Evolutionary conservation across 2,113 vertebrate genomes (phyloP).

Genomic region (Ptilorrhoa leucosticta): DNA sequence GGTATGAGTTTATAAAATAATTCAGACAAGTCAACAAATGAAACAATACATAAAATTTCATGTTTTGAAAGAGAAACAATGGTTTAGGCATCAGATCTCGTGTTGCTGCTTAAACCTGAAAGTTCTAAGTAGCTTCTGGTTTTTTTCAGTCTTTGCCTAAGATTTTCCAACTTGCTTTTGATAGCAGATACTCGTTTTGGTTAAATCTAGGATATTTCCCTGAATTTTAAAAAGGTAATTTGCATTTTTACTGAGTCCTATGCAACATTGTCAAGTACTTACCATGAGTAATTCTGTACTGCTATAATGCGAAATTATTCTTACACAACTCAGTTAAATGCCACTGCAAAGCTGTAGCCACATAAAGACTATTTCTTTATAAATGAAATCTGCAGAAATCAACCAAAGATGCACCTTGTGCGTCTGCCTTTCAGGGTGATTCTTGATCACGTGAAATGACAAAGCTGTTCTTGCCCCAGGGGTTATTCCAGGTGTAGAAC

Average conservation of each 20-base stretch:
- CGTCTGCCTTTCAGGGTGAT: neutral
- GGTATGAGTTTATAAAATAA: constrained; percentile 30
- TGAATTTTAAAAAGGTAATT: neutral
- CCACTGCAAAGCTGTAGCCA: neutral
- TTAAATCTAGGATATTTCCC: neutral
- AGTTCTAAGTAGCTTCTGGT: neutral
- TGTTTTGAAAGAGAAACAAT: constrained; percentile 6
- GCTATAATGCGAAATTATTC: neutral
- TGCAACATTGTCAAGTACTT: neutral
- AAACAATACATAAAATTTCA: constrained; percentile 32
- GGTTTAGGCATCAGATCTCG: neutral
- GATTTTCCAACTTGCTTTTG: constrained; percentile 4
- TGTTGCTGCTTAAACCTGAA: neutral
- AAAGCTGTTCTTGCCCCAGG: neutral
- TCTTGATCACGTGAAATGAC: neutral
- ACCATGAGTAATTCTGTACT: neutral
- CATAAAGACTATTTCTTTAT: neutral
- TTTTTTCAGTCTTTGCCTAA: constrained; percentile 11
- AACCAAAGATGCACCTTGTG: neutral
- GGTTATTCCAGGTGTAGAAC: neutral
- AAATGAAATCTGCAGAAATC: neutral
- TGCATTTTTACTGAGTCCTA: neutral
- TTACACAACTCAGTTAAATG: neutral
- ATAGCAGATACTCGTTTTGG: neutral
- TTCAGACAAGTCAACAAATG: constrained; percentile 30